A percentile compares a stretch with the other conserved stretches of the same genome.
phyloP scores from a whole-genome alignment of 2,797 vertebrate genomes.

The Alca torda region DNA sequence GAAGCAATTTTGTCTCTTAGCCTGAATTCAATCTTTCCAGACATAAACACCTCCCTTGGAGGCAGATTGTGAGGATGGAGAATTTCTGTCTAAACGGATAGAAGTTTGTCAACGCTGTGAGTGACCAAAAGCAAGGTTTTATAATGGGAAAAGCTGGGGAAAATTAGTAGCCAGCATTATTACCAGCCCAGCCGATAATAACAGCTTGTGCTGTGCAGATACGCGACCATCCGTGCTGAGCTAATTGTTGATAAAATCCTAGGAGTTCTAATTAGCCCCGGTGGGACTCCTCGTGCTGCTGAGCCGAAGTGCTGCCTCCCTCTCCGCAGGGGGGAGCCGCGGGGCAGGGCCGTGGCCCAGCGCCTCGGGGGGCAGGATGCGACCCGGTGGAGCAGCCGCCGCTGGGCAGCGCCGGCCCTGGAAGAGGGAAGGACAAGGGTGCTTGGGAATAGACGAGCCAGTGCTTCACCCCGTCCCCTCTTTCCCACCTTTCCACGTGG shows the following conservation, averaged over 20 bases:
- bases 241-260: constrained; percentile 68
- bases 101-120: neutral
- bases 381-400: fast-evolving
- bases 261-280: constrained; percentile 33
- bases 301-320: neutral
- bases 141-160: neutral
- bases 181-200: neutral
- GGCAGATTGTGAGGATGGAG: neutral
- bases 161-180: neutral
- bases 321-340: neutral
- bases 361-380: neutral
- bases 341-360: neutral
- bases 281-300: neutral
- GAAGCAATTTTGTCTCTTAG: neutral
- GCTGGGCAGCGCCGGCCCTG: fast-evolving
- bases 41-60: neutral
- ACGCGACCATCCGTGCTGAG: constrained; percentile 48
- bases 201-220: constrained; percentile 29
- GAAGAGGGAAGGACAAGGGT: fast-evolving
- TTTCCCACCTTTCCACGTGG: neutral
- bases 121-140: neutral
- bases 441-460: neutral
- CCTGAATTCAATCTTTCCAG: neutral
- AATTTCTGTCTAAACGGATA: neutral
- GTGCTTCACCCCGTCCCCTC: neutral